phyloP scores from a whole-genome alignment of 2,888 invertebrate species.

The Lithophane socia region DNA sequence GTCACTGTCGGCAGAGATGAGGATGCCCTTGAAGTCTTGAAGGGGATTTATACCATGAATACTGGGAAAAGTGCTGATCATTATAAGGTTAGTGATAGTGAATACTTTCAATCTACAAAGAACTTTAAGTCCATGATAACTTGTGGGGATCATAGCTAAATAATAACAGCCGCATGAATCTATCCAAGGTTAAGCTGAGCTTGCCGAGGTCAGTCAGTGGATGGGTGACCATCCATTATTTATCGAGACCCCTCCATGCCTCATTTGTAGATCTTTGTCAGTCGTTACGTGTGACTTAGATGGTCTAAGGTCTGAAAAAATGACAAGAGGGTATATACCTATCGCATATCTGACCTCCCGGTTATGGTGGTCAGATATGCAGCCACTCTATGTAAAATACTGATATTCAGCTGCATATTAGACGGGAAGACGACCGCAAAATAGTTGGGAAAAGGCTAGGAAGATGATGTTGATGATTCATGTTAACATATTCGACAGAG shows the following conservation, averaged over 20 bases:
- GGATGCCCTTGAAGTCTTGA: constrained; percentile 88
- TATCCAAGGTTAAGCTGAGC: neutral
- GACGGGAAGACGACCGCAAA: neutral
- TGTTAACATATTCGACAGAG: neutral
- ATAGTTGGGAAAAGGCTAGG: neutral
- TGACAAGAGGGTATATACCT: neutral
- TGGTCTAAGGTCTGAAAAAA: neutral
- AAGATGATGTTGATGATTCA: neutral
- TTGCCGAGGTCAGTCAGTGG: neutral
- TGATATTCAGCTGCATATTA: neutral
- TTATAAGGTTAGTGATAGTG: constrained; percentile 69
- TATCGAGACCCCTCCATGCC: too few relatives aligned
- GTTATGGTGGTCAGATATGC: neutral
- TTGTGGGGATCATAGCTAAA: too few relatives aligned
- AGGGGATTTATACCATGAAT: constrained; percentile 78
- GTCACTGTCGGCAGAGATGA: constrained; percentile 89
- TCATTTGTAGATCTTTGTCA: neutral
- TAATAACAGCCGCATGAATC: neutral
- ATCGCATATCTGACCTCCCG: too few relatives aligned
- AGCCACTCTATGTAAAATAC: neutral
- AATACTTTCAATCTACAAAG: neutral
- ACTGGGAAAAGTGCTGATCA: constrained; percentile 74
- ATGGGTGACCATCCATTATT: neutral
- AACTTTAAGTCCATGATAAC: neutral
- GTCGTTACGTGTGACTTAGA: neutral